Evolutionary conservation across 1,140 invertebrate species (phyloP), one percentile per base, ranked within the genome.

Genomic region (Euschistus heros): DNA sequence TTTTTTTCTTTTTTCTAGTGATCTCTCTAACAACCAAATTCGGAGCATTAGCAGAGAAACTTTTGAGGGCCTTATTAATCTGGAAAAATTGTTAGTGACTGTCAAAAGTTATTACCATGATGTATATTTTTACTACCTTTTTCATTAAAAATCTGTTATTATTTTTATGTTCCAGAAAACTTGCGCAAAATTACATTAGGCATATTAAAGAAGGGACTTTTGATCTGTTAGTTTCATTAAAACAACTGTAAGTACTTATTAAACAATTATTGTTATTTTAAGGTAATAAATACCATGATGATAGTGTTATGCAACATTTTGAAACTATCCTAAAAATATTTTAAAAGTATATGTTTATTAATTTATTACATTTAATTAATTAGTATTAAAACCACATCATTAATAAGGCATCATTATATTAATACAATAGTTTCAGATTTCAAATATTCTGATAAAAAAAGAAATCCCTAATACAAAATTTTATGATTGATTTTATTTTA

Each of bases 131-230:
- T 37, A 55, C 27, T 15, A n/a, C 37, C 17, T 57, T 22, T 61
- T 47, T 67, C 66, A 37, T 20, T 50, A 46, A 50, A 20, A 46
- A 57, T 57, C 3, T 57, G 2, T 57, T 26, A 8, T 57, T 57
- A 24, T 13, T 71, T 74, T 60, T 67, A 73, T 75, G 63, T 65
- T 66, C 66, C 70, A 79, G 77, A 57, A 76, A 78, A 74, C 75
- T 79, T 66, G 82, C 82, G 52, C 80, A 82, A 69, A 90, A 90
- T 75, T 80, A 83, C 68, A 84, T 90, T 71, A 82, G 77, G 62
- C 77, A 80, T 63, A 79, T 89, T 69, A 79, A 78, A 33, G 73
- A 80, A 62, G 84, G 83, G 42, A 84, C 87, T 54, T 88, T 89
- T 77, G 80, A 86, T 69, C 75, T 80, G 71, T 67, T 79, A 4